A percentile compares a stretch with the other conserved stretches of the same genome.
phyloP scores from a whole-genome alignment of 2,113 vertebrate genomes.

The Laterallus jamaicensis region DNA sequence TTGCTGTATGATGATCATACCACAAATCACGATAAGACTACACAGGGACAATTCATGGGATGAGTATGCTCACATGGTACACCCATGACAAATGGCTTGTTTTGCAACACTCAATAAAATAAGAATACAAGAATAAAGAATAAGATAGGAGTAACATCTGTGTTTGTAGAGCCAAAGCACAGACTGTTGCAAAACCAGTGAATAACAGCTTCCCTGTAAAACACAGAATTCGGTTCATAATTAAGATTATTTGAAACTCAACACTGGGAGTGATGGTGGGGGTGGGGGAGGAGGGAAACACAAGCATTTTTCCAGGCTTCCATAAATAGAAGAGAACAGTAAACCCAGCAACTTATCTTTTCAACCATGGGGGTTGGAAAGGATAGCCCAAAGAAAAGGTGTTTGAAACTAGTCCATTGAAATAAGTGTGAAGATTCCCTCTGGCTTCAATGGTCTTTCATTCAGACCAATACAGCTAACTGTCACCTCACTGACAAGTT shows the following conservation, averaged over 20 bases:
- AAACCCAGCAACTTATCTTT: not conserved
- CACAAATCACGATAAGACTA: not conserved
- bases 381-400: not conserved
- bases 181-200: not conserved
- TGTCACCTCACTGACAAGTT: not conserved
- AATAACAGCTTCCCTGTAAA: not conserved
- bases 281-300: too few species aligned
- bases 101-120: not conserved
- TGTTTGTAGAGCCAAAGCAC: not conserved
- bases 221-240: not conserved
- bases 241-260: not conserved
- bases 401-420: not conserved
- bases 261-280: fast-evolving
- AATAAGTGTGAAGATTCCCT: not conserved
- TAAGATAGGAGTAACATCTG: not conserved
- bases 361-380: not conserved
- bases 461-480: not conserved
- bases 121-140: not conserved
- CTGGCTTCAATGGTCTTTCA: not conserved
- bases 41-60: fast-evolving
- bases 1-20: not conserved
- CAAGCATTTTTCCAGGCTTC: not conserved
- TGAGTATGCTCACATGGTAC: not conserved
- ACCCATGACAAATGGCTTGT: not conserved
- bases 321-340: not conserved